Conservation (phyloP, 2,797 vertebrate genomes). For the Cossypha polioptera region DNA sequence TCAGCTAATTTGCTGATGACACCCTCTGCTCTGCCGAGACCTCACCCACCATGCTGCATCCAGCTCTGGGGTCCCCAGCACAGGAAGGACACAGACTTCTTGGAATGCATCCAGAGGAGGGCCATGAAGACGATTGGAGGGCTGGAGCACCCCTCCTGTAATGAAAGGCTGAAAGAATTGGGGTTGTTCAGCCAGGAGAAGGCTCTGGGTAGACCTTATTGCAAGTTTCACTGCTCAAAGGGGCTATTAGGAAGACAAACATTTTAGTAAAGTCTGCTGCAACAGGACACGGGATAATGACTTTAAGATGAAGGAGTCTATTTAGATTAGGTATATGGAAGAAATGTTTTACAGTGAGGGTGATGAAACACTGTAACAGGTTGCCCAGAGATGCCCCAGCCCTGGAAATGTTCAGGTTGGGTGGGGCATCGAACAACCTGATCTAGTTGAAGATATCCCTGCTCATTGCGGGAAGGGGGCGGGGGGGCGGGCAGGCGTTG, state of each 20-base stretch:
- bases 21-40: not conserved
- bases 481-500: fast-evolving
- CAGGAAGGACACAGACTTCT: not conserved
- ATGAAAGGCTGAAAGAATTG: not conserved
- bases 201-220: not conserved
- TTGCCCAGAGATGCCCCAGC: not conserved
- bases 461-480: not conserved
- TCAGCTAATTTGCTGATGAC: not conserved
- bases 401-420: not conserved
- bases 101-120: not conserved
- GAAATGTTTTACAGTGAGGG: not conserved
- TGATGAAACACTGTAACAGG: not conserved
- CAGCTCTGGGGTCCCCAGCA: not conserved
- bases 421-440: not conserved
- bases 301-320: not conserved
- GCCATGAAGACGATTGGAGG: not conserved
- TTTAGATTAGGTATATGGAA: not conserved
- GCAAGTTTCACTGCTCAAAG: not conserved
- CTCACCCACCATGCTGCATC: not conserved
- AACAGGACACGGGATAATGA: not conserved
- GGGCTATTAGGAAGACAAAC: not conserved
- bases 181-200: not conserved
- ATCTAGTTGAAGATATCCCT: not conserved
- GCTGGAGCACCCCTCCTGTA: not conserved
- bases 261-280: not conserved